phyloP scores from a whole-genome alignment of 2,113 vertebrate genomes.

The Myotis lucifugus region DNA sequence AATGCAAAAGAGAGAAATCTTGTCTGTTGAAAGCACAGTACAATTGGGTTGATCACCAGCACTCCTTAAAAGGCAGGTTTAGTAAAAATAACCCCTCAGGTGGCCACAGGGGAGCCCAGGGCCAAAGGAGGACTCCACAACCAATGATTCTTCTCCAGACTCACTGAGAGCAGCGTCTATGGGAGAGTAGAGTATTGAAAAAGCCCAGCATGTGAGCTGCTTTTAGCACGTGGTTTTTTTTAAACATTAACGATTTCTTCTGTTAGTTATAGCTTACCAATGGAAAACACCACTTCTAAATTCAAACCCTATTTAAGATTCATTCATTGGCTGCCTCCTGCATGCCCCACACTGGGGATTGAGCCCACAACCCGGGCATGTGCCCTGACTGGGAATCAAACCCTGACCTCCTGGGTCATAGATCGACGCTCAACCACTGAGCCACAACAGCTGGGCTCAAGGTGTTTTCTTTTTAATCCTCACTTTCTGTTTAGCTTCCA shows the following conservation, averaged over 20 bases:
- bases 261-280: not conserved
- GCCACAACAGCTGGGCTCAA: not conserved
- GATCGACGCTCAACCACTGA: not conserved
- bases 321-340: no score
- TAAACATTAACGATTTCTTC: not conserved
- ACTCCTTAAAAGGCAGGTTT: not conserved
- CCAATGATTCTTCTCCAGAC: not conserved
- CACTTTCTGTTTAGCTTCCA: not conserved
- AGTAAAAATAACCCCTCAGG: not conserved
- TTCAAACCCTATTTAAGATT: not conserved
- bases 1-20: not conserved
- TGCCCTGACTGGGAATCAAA: no score
- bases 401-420: not conserved
- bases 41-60: not conserved
- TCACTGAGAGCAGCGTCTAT: not conserved
- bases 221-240: not conserved
- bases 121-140: not conserved
- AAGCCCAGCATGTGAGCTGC: not conserved
- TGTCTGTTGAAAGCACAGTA: not conserved
- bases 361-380: no score
- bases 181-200: not conserved
- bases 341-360: no score
- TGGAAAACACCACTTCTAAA: conserved; percentile 14
- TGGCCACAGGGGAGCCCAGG: no score
- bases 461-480: not conserved